Evolutionary conservation across 2,113 vertebrate species (phyloP).

Genomic region (Heliornis fulica): DNA sequence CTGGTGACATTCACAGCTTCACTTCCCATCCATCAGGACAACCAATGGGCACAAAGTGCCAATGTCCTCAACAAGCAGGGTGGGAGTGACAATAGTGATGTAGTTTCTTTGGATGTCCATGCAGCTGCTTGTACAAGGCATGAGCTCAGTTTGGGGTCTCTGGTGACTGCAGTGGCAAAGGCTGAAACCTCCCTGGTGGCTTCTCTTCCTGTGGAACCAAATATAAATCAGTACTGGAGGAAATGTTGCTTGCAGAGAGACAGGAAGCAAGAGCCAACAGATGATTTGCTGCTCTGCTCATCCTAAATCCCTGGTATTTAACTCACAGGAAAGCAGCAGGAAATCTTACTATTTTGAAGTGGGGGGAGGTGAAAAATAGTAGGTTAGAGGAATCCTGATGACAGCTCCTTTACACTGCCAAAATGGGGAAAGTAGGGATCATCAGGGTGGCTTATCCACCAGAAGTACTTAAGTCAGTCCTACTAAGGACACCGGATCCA

Average conservation of each 20-base stretch:
- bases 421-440: background rate
- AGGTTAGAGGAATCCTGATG: slow-evolving; percentile 29
- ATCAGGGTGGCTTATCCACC: background rate
- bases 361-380: background rate
- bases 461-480: background rate
- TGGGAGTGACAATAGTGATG: background rate
- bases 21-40: background rate
- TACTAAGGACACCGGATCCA: background rate
- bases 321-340: slow-evolving; percentile 46
- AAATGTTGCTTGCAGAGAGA: background rate
- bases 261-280: slow-evolving; percentile 17
- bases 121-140: background rate
- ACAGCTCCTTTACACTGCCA: background rate
- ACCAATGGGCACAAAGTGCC: background rate
- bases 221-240: slow-evolving; percentile 44
- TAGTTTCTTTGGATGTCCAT: background rate
- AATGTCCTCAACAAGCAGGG: background rate
- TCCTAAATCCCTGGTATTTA: slow-evolving; percentile 56
- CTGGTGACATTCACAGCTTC: background rate
- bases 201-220: slow-evolving; percentile 30
- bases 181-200: background rate
- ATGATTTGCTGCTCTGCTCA: slow-evolving; percentile 63
- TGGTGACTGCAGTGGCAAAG: background rate
- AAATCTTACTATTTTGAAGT: slow-evolving; percentile 3
- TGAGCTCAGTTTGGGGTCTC: background rate